Evolutionary conservation across 1,140 invertebrate genomes (phyloP), one percentile per base, ranked within the genome.

Genomic region (Euwallacea fornicatus): DNA sequence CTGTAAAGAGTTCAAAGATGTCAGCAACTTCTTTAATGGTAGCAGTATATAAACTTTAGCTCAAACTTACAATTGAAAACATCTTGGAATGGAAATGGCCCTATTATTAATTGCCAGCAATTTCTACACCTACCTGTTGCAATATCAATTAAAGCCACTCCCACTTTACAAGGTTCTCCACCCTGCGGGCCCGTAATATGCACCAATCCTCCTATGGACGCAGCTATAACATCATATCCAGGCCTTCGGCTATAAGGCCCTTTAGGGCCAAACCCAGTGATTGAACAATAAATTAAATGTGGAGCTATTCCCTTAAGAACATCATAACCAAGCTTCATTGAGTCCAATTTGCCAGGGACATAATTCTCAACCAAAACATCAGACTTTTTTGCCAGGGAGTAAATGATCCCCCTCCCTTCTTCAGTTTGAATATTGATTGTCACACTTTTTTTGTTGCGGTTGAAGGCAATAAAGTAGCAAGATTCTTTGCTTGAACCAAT

Each of bases 291-390:
- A 68, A 99, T 90, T 9, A 99, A 84, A 53, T 87, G 84, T 0
- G 95, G 93, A 69, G 93, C 91, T 7, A 93, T 77, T 64, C 83
- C 76, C 11, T 85, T 87, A 33, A 99, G 75, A 11, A 89, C 82
- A 7, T 92, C 82, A 81, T 96, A 99, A 21, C 91, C 94, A 58
- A 99, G 81, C 7, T 88, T 88, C 60, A 94, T 84, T 66, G 89
- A 81, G 33, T 89, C 86, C 71, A 99, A 81, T 77, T 95, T 95
- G 0, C 95, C 96, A 11, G 97, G 97, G 0, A 98, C 83, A 83
- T 92, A 99, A 83, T 99, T 99, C 81, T 99, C 97, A 9, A 99
- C 86, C 0, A 98, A 78, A 21, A 99, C 88, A 85, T 99, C 97
- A 81, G 90, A 90, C 73, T 90, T 87, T 60, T 82, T 83, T 9